A percentile compares a stretch with the other conserved stretches of the same genome.
Conservation (phyloP, 2,888 invertebrate genomes). For the Thalpophila matura region DNA sequence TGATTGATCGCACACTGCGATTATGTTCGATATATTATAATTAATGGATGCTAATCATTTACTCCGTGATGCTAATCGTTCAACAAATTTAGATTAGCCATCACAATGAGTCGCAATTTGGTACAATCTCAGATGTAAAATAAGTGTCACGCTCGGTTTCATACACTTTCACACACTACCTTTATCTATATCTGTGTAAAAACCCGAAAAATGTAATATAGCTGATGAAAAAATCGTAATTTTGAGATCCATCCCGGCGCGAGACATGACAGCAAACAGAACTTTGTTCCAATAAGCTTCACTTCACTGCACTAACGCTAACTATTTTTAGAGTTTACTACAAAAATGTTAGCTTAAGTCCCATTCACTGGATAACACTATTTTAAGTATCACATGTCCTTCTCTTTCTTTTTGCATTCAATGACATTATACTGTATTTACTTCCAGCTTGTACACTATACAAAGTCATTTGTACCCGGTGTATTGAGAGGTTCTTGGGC, state of each 20-base stretch:
- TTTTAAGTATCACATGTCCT: conserved; percentile 87
- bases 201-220: conserved; percentile 59
- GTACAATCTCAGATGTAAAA: conserved; percentile 9
- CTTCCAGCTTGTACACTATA: conserved; percentile 91
- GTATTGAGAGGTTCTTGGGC: conserved; percentile 95
- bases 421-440: conserved; percentile 87
- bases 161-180: background rate
- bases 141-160: conserved; percentile 7
- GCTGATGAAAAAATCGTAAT: conserved; percentile 68
- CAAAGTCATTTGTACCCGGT: conserved; percentile 95
- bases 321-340: conserved; percentile 79
- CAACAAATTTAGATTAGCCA: conserved; percentile 41
- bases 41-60: conserved; percentile 23
- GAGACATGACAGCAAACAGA: conserved; percentile 76
- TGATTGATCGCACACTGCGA: background rate
- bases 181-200: conserved; percentile 28
- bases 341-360: conserved; percentile 79
- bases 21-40: conserved; percentile 5
- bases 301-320: conserved; percentile 84
- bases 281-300: conserved; percentile 80
- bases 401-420: conserved; percentile 89
- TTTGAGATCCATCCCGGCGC: conserved; percentile 82
- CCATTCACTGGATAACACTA: conserved; percentile 87
- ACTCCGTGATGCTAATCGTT: conserved; percentile 34
- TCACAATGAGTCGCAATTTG: conserved; percentile 12